Evolutionary conservation across 2,888 invertebrate genomes (phyloP).

Genomic region (Pterobdella sp.): DNA sequence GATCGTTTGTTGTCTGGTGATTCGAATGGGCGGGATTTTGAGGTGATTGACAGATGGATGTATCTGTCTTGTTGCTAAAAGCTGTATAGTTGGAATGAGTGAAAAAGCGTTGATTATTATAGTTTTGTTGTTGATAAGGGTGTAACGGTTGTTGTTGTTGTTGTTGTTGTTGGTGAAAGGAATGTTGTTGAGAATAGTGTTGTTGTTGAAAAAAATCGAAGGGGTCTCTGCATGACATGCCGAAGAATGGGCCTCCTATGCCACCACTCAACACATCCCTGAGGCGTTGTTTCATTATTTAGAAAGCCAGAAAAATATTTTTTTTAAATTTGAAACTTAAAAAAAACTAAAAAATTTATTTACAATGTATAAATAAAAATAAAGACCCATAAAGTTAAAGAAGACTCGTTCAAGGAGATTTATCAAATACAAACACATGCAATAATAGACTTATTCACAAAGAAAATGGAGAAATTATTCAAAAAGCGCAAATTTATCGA

Average conservation of each 20-base stretch:
- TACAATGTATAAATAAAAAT: not conserved
- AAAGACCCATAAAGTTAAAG: too few species aligned
- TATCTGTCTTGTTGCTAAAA: constrained; percentile 8
- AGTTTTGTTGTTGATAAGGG: constrained; percentile 3
- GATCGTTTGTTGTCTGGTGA: constrained; percentile 26
- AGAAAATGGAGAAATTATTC: not conserved
- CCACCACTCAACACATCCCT: constrained; percentile 24
- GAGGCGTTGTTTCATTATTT: not conserved
- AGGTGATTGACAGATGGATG: constrained; percentile 20
- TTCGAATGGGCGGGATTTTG: constrained; percentile 16
- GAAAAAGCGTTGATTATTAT: not conserved
- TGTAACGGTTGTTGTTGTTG: constrained; percentile 4
- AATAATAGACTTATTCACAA: not conserved
- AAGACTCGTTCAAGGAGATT: too few species aligned
- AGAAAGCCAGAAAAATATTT: not conserved
- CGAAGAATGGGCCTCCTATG: constrained; percentile 16
- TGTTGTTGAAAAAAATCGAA: constrained; percentile 24
- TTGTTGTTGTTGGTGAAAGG: not conserved
- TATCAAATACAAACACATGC: too few species aligned
- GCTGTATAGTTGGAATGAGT: not conserved
- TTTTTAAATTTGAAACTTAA: not conserved
- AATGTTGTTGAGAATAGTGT: not conserved
- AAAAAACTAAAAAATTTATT: not conserved
- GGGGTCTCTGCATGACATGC: constrained; percentile 20
- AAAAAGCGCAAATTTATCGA: not conserved